These are phyloP conservation scores for Orchestes rusci DNA, from an alignment of 2,888 invertebrate genomes.

Conservation along the genomic window DNA sequence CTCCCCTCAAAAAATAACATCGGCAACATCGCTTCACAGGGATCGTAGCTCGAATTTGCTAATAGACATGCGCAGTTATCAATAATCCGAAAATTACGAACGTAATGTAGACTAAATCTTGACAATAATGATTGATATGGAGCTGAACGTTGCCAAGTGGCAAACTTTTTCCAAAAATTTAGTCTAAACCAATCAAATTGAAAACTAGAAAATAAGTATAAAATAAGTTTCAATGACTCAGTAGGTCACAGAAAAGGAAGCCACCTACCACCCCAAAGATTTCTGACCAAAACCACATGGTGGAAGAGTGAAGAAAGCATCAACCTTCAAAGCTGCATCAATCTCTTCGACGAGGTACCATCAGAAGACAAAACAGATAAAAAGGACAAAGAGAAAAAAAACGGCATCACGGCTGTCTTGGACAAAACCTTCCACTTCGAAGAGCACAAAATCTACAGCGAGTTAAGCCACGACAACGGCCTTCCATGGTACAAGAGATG, in stretches of 20 bases:
- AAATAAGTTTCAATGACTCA: slow-evolving; percentile 16
- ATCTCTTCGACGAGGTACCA: slow-evolving; percentile 45
- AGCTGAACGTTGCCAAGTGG: too few relatives aligned
- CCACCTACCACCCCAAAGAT: not conserved
- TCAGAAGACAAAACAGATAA: slow-evolving; percentile 4
- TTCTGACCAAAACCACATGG: slow-evolving; percentile 41
- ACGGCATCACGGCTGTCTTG: not conserved
- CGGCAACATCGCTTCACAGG: too few relatives aligned
- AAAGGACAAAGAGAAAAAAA: slow-evolving; percentile 3
- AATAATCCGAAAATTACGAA: too few relatives aligned
- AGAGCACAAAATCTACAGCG: slow-evolving; percentile 21
- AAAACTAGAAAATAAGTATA: not conserved
- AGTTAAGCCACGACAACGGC: slow-evolving; percentile 20
- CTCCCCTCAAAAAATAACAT: too few relatives aligned
- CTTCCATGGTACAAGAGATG: slow-evolving; percentile 26
- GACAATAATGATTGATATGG: too few relatives aligned
- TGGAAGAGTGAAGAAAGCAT: slow-evolving; percentile 47
- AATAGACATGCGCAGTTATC: too few relatives aligned
- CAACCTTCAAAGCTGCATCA: slow-evolving; percentile 54
- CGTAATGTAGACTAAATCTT: too few relatives aligned
- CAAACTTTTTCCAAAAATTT: not conserved
- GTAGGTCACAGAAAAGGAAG: slow-evolving; percentile 6
- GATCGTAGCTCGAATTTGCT: too few relatives aligned
- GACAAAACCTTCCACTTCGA: slow-evolving; percentile 8
- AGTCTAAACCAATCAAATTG: not conserved